Conservation (phyloP, 2,888 invertebrate species). For the Masnerella sp. region DNA sequence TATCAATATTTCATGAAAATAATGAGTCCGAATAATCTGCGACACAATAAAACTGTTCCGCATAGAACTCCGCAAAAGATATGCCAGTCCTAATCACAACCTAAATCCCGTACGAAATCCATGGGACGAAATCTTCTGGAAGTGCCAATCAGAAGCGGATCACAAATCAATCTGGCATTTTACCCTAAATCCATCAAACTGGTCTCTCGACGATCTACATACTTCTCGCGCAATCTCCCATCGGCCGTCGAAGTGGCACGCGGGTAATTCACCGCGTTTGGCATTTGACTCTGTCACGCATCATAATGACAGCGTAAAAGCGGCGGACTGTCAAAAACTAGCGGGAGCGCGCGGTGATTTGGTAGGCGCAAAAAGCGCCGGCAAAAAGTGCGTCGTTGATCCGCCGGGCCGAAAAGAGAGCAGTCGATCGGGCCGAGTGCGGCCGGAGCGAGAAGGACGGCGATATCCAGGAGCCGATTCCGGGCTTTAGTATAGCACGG, state of each 20-base stretch:
- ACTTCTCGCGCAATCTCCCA: conserved; percentile 9
- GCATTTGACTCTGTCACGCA: conserved; percentile 28
- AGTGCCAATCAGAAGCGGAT: too few species aligned
- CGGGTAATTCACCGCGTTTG: conserved; percentile 24
- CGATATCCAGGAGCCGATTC: conserved; percentile 71
- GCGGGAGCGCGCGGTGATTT: conserved; percentile 18
- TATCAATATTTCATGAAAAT: too few species aligned
- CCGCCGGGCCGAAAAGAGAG: conserved; percentile 14
- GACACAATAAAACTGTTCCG: too few species aligned
- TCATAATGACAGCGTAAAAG: conserved; percentile 21
- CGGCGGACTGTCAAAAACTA: conserved; percentile 15
- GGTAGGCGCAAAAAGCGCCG: conserved; percentile 23
- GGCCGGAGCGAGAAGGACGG: conserved; percentile 61
- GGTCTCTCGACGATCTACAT: conserved; percentile 8
- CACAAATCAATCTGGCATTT: conserved; percentile 4
- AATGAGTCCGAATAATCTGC: too few species aligned
- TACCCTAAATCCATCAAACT: conserved; percentile 7
- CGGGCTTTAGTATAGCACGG: conserved; percentile 76
- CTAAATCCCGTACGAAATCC: too few species aligned
- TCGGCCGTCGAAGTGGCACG: conserved; percentile 15
- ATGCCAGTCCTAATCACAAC: too few species aligned
- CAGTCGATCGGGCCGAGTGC: not conserved
- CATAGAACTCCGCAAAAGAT: too few species aligned
- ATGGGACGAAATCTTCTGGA: too few species aligned
- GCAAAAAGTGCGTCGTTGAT: conserved; percentile 36